Percentiles rank a stretch among this genome's conserved stretches.
phyloP scores from a whole-genome alignment of 2,888 invertebrate species.

The Lasius platythorax region DNA sequence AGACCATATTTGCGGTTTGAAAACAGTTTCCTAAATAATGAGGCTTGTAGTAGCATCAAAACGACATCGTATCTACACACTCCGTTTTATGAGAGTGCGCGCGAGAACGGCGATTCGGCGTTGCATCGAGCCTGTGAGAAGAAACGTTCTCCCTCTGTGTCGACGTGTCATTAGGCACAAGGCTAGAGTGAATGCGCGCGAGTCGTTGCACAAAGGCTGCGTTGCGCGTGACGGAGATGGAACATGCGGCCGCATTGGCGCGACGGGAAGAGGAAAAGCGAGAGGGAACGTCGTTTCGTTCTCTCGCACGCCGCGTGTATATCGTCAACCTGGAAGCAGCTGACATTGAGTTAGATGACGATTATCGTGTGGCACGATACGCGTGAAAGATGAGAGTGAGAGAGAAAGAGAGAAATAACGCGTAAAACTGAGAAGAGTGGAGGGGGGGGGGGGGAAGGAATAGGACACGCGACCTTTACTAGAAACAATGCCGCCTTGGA shows the following conservation, averaged over 20 bases:
- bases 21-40: slow-evolving; percentile 25
- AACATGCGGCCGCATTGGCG: not conserved
- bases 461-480: slow-evolving; percentile 71
- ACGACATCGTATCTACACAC: not conserved
- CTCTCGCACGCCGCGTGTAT: slow-evolving; percentile 7
- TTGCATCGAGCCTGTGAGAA: slow-evolving; percentile 64
- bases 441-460: slow-evolving; percentile 9
- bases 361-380: slow-evolving; percentile 71
- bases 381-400: slow-evolving; percentile 45
- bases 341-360: slow-evolving; percentile 71
- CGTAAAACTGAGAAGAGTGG: not conserved
- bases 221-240: slow-evolving; percentile 34
- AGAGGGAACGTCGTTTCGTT: slow-evolving; percentile 26
- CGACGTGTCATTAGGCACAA: slow-evolving; percentile 82
- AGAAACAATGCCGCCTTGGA: slow-evolving; percentile 69
- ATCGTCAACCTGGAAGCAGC: slow-evolving; percentile 64
- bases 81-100: slow-evolving; percentile 32
- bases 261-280: slow-evolving; percentile 39
- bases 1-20: not conserved
- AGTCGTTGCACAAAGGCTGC: slow-evolving; percentile 73
- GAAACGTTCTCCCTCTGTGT: slow-evolving; percentile 71
- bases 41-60: slow-evolving; percentile 10
- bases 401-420: slow-evolving; percentile 4
- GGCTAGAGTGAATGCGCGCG: slow-evolving; percentile 76
- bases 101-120: slow-evolving; percentile 58